These are phyloP conservation scores for Nasonia vitripennis DNA, from an alignment of 1,140 invertebrate genomes.

Conservation along the genomic window DNA sequence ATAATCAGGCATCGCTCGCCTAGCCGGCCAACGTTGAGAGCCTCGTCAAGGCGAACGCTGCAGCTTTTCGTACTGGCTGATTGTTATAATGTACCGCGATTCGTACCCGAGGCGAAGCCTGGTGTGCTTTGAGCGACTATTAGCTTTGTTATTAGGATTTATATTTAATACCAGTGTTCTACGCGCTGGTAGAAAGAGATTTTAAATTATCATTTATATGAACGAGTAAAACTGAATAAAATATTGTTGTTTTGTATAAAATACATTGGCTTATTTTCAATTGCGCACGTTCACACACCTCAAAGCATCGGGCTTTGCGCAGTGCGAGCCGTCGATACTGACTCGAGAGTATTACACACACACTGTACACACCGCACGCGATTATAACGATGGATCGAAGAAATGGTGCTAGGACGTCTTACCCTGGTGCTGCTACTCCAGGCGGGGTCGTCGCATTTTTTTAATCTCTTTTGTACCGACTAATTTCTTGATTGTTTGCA, in stretches of 20 bases:
- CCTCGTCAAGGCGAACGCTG: slow-evolving; percentile 51
- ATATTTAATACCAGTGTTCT: background rate
- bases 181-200: background rate
- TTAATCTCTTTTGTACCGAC: slow-evolving; percentile 16
- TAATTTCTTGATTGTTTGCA: slow-evolving; percentile 13
- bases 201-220: slow-evolving; percentile 6
- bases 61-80: slow-evolving; percentile 42
- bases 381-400: slow-evolving; percentile 44
- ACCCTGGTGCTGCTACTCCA: slow-evolving; percentile 64
- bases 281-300: background rate
- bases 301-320: background rate
- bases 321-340: background rate
- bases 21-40: slow-evolving; percentile 68
- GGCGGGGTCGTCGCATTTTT: slow-evolving; percentile 3
- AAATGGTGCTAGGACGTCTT: slow-evolving; percentile 68
- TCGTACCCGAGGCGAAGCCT: background rate
- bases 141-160: slow-evolving; percentile 1
- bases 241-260: slow-evolving; percentile 7
- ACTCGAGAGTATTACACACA: slow-evolving; percentile 9
- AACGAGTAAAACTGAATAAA: background rate
- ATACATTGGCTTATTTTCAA: background rate
- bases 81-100: background rate
- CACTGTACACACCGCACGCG: slow-evolving; percentile 21
- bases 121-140: background rate
- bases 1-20: slow-evolving; percentile 64